Evolutionary conservation across 2,113 vertebrate species (phyloP).

Genomic region (Labrus mixtus): DNA sequence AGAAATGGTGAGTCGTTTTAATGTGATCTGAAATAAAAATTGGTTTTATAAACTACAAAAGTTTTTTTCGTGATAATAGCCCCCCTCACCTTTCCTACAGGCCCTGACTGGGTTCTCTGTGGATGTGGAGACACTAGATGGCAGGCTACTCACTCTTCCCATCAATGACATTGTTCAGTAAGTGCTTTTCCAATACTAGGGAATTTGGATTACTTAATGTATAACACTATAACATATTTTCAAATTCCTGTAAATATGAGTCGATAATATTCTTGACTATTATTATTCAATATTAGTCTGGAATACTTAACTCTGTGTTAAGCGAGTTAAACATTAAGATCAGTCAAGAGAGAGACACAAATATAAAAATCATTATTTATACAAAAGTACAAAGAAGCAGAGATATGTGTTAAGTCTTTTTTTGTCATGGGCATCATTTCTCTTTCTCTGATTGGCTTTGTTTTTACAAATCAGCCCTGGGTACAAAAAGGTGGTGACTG

Average conservation of each 20-base stretch:
- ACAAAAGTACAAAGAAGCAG: neutral
- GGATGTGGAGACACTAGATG: slow-evolving; percentile 90
- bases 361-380: neutral
- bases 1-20: slow-evolving; percentile 84
- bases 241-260: neutral
- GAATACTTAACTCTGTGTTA: neutral
- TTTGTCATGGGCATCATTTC: neutral
- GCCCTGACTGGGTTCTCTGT: slow-evolving; percentile 90
- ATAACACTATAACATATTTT: neutral
- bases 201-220: too few species aligned
- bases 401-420: neutral
- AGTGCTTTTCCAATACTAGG: slow-evolving; percentile 66
- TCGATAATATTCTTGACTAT: too few species aligned
- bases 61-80: neutral
- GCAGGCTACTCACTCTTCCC: slow-evolving; percentile 90
- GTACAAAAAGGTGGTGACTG: slow-evolving; percentile 89
- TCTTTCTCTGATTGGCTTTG: slow-evolving; percentile 12
- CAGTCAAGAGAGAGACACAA: neutral
- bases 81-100: slow-evolving; percentile 71
- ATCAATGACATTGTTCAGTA: slow-evolving; percentile 95
- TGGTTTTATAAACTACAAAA: neutral
- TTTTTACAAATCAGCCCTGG: slow-evolving; percentile 82
- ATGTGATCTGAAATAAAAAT: neutral
- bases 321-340: neutral
- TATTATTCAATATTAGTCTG: neutral